phyloP scores from a whole-genome alignment of 2,113 vertebrate genomes.

The Grus americana region DNA sequence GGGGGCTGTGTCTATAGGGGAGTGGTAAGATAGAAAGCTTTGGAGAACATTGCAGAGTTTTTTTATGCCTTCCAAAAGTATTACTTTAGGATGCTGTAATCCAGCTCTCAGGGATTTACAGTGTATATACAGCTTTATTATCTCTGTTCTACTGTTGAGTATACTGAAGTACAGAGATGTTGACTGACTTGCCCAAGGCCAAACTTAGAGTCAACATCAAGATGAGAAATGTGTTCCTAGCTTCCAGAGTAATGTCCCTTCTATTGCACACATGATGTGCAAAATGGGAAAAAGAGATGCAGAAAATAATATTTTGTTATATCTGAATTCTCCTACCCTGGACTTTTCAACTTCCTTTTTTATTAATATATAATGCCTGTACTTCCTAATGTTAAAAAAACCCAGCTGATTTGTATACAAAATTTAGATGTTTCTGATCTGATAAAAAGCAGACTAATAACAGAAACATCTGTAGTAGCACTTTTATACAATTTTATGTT shows the following conservation, averaged over 20 bases:
- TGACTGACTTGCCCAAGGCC: background rate
- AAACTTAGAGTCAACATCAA: background rate
- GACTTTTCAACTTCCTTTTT: background rate
- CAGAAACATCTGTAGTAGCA: background rate
- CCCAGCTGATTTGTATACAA: accelerated
- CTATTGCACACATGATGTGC: background rate
- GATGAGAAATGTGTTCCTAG: background rate
- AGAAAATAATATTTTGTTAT: background rate
- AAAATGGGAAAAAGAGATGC: background rate
- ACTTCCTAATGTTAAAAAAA: background rate
- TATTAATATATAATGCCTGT: background rate
- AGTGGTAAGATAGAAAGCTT: background rate
- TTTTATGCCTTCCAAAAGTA: background rate
- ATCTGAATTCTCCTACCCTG: background rate
- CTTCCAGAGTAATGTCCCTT: background rate
- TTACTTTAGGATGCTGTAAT: background rate
- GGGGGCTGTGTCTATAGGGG: background rate
- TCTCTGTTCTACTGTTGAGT: background rate
- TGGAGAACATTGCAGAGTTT: background rate
- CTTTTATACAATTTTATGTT: background rate
- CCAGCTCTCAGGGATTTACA: background rate
- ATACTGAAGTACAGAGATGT: background rate
- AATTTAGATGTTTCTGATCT: background rate
- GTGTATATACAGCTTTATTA: background rate
- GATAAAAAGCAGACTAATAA: background rate